phyloP scores from a whole-genome alignment of 2,888 invertebrate genomes.

The Spilosoma lubricipeda region DNA sequence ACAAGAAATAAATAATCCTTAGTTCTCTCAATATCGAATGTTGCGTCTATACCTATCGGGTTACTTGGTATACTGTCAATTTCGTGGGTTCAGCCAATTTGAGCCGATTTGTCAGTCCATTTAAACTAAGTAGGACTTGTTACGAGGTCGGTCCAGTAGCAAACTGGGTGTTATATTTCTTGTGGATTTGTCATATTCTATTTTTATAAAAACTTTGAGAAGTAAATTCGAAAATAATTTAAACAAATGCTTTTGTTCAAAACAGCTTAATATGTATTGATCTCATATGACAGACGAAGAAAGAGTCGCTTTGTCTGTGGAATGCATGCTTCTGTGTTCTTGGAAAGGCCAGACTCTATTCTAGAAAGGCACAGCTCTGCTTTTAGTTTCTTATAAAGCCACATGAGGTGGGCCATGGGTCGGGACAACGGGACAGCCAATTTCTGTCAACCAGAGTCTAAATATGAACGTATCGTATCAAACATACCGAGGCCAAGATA shows the following conservation, averaged over 20 bases:
- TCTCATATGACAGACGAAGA: too few species aligned
- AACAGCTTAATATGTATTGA: too few species aligned
- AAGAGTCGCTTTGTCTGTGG: too few species aligned
- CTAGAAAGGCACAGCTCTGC: neutral
- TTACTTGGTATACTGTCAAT: slow-evolving; percentile 23
- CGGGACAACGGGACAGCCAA: too few species aligned
- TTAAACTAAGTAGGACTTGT: slow-evolving; percentile 29
- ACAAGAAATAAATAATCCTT: neutral
- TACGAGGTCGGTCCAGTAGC: slow-evolving; percentile 28
- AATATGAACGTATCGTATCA: too few species aligned
- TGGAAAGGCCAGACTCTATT: neutral
- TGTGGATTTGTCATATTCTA: neutral
- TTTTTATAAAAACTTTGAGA: neutral
- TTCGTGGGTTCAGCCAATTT: slow-evolving; percentile 48
- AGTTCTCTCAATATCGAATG: neutral
- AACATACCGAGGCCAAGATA: too few species aligned
- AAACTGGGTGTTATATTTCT: slow-evolving; percentile 24
- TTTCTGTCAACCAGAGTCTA: too few species aligned
- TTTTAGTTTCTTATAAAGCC: too few species aligned
- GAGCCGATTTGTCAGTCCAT: slow-evolving; percentile 50
- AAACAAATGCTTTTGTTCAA: too few species aligned
- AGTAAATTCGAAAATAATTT: neutral
- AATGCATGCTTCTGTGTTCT: too few species aligned
- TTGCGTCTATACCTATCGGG: neutral
- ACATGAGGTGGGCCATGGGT: too few species aligned